Conservation (phyloP, 2,888 invertebrate genomes). For the Nowickia ferox region DNA sequence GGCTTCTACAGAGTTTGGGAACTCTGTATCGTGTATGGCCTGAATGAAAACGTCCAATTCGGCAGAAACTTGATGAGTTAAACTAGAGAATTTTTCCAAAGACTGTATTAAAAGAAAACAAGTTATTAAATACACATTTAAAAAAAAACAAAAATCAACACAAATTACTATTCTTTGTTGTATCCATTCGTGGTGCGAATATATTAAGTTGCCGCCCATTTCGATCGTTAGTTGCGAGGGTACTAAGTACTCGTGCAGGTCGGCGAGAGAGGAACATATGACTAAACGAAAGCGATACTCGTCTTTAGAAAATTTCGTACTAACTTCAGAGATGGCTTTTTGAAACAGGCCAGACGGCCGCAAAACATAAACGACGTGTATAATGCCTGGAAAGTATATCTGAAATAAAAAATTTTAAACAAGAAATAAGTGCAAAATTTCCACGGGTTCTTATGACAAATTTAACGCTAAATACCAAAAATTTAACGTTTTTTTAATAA, state of each 20-base stretch:
- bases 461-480: no score
- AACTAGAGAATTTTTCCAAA: constrained; percentile 95
- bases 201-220: constrained; percentile 93
- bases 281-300: constrained; percentile 96
- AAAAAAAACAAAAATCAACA: not conserved
- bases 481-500: no score
- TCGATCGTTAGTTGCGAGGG: constrained; percentile 93
- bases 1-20: constrained; percentile 96
- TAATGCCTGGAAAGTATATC: constrained; percentile 96
- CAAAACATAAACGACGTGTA: constrained; percentile 96
- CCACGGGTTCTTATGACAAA: not conserved
- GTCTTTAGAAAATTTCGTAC: constrained; percentile 94
- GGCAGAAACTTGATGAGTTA: constrained; percentile 94
- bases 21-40: constrained; percentile 94
- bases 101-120: constrained; percentile 85
- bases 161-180: constrained; percentile 91
- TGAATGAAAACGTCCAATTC: constrained; percentile 94
- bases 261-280: constrained; percentile 92
- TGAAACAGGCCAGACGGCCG: constrained; percentile 97
- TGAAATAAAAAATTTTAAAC: constrained; percentile 84
- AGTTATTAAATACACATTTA: not conserved
- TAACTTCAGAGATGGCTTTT: constrained; percentile 95
- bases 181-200: constrained; percentile 98
- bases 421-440: not conserved
- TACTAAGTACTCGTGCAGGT: constrained; percentile 93